Evolutionary conservation across 1,140 invertebrate genomes (phyloP).

Genomic region (Cataglyphis hispanica): DNA sequence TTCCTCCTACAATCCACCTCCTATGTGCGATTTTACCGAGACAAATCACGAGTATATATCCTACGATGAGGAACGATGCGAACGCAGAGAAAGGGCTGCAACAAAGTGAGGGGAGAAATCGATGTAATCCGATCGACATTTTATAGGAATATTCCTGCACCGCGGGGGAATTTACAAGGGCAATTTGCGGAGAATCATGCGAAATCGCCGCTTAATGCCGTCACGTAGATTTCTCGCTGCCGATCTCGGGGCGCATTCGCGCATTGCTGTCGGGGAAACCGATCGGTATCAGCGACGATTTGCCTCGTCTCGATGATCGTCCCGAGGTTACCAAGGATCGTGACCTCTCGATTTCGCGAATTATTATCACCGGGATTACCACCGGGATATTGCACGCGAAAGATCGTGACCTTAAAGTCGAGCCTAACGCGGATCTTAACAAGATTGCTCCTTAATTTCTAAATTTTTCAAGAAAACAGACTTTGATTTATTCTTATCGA

Average conservation of each 20-base stretch:
- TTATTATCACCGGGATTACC: slow-evolving; percentile 63
- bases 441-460: slow-evolving; percentile 33
- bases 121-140: slow-evolving; percentile 55
- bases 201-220: slow-evolving; percentile 75
- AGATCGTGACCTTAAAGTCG: slow-evolving; percentile 17
- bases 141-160: slow-evolving; percentile 54
- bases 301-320: slow-evolving; percentile 66
- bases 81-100: not conserved
- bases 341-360: slow-evolving; percentile 68
- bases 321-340: slow-evolving; percentile 38
- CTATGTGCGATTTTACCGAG: slow-evolving; percentile 39
- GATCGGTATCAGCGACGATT: slow-evolving; percentile 66
- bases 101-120: slow-evolving; percentile 35
- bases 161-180: slow-evolving; percentile 63
- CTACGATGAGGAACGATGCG: slow-evolving; percentile 11
- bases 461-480: not conserved
- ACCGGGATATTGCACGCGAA: slow-evolving; percentile 51
- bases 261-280: slow-evolving; percentile 54
- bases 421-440: slow-evolving; percentile 35
- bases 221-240: slow-evolving; percentile 73
- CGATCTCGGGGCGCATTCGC: slow-evolving; percentile 51
- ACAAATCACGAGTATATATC: slow-evolving; percentile 40
- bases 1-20: slow-evolving; percentile 43
- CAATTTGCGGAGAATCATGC: slow-evolving; percentile 68
- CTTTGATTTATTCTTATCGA: not conserved